These are phyloP conservation scores for Lonchura striata DNA, from an alignment of 2,113 vertebrate genomes.

Conservation along the genomic window DNA sequence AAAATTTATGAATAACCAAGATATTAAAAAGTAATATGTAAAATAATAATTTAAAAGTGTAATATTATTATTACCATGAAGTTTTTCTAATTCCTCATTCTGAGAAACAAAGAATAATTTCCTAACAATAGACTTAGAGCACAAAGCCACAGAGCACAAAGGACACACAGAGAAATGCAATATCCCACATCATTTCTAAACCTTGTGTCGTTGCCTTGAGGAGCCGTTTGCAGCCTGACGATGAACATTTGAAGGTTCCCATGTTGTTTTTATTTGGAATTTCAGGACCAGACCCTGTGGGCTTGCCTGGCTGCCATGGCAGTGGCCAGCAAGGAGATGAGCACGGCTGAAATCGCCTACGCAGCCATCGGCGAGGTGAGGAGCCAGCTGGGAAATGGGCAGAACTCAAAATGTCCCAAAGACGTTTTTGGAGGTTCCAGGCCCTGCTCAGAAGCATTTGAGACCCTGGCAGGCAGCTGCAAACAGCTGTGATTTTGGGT, in stretches of 20 bases:
- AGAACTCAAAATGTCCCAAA: too few species aligned
- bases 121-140: neutral
- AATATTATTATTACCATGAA: neutral
- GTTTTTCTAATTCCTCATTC: neutral
- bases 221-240: neutral
- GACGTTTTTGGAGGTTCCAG: too few species aligned
- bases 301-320: conserved; percentile 96
- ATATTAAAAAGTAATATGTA: neutral
- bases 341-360: conserved; percentile 90
- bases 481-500: too few species aligned
- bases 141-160: rapidly evolving
- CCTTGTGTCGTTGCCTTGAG: neutral
- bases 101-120: neutral
- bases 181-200: neutral
- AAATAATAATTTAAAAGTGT: neutral
- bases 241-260: neutral
- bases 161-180: neutral
- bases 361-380: conserved; percentile 90
- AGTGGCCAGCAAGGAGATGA: conserved; percentile 86
- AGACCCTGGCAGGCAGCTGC: too few species aligned
- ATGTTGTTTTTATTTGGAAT: neutral
- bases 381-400: too few species aligned
- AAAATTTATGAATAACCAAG: neutral
- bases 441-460: too few species aligned
- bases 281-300: conserved; percentile 90